A percentile compares a stretch with the other conserved stretches of the same genome.
Conservation (phyloP, 2,797 vertebrate genomes). For the Gastrophryne carolinensis region DNA sequence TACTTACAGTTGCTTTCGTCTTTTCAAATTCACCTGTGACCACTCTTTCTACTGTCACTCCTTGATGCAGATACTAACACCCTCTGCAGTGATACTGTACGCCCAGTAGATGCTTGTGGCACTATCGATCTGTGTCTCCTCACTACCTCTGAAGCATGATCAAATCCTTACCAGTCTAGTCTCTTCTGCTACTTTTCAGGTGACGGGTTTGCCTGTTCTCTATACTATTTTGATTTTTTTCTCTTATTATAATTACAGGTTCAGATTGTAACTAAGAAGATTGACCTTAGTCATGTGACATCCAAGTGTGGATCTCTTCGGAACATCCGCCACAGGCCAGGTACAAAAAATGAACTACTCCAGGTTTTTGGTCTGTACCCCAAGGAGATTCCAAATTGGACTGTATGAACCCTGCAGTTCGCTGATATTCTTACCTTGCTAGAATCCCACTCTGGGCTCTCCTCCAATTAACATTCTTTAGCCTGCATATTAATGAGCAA, state of each 20-base stretch:
- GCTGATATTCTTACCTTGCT: too few relatives aligned
- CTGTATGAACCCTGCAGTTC: too few relatives aligned
- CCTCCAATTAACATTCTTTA: too few relatives aligned
- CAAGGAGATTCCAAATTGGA: too few relatives aligned
- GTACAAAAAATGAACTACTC: constrained; percentile 70
- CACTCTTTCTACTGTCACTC: background rate
- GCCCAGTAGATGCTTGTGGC: constrained; percentile 6
- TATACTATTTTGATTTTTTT: constrained; percentile 20
- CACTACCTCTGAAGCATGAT: constrained; percentile 52
- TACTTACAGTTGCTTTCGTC: too few relatives aligned
- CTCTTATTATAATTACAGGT: constrained; percentile 68
- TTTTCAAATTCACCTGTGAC: background rate
- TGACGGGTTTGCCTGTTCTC: background rate
- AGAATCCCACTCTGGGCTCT: too few relatives aligned
- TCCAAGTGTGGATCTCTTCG: constrained; percentile 91
- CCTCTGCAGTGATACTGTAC: background rate
- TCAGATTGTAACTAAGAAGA: constrained; percentile 92
- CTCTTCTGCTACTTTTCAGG: constrained; percentile 45
- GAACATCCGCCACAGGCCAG: constrained; percentile 90
- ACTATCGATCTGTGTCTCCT: constrained; percentile 22
- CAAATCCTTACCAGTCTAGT: constrained; percentile 49
- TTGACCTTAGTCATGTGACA: constrained; percentile 89
- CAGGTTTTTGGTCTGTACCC: too few relatives aligned
- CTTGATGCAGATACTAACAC: background rate
- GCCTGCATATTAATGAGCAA: too few relatives aligned